phyloP scores from a whole-genome alignment of 2,797 vertebrate genomes.

The Pogoniulus pusillus region DNA sequence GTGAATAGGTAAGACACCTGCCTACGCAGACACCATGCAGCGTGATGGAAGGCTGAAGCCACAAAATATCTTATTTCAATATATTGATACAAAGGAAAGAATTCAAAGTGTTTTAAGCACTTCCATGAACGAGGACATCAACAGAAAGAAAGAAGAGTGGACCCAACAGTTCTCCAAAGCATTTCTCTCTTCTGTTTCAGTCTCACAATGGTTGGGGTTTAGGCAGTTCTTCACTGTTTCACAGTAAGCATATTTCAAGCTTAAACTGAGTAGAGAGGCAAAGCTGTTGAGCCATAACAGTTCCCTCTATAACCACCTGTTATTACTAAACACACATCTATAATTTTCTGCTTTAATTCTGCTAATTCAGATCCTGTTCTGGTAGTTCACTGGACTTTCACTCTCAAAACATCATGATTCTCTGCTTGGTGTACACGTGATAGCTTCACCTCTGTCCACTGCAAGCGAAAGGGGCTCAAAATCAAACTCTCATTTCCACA shows the following conservation, averaged over 20 bases:
- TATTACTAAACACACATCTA: neutral
- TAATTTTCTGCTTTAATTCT: neutral
- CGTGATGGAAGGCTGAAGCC: neutral
- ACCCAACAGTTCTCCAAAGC: neutral
- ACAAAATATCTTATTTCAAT: neutral
- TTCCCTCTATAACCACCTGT: neutral
- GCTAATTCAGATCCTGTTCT: neutral
- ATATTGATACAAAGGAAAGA: neutral
- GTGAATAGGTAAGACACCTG: neutral
- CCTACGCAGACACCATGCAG: fast-evolving
- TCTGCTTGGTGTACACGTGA: neutral
- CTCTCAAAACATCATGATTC: neutral
- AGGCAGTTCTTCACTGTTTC: neutral
- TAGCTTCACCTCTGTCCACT: neutral
- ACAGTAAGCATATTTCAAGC: neutral
- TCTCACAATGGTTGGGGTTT: neutral
- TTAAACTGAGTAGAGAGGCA: neutral
- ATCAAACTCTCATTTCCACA: neutral
- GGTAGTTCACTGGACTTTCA: neutral
- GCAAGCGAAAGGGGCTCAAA: neutral
- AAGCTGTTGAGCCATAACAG: neutral
- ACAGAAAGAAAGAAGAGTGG: neutral
- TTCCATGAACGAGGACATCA: neutral
- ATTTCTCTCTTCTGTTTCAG: neutral
- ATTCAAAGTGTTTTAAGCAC: neutral